A percentile compares a stretch with the other conserved stretches of the same genome.
These are phyloP conservation scores for Platysteira castanea DNA, from an alignment of 2,113 vertebrate species.

Conservation along the genomic window DNA sequence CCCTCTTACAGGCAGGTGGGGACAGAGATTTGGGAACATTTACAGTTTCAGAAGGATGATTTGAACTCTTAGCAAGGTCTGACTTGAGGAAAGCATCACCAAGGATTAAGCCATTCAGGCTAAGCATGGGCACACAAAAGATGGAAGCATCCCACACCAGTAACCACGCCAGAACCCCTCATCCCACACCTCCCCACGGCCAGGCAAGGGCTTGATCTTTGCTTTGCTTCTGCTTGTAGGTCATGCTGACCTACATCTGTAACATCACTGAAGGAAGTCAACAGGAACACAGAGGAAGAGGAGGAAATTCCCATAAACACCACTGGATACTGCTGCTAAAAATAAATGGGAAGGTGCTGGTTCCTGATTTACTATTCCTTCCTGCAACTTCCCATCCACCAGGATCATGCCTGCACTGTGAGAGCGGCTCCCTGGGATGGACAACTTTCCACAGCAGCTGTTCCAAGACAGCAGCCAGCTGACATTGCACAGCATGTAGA, in stretches of 20 bases:
- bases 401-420: neutral
- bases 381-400: neutral
- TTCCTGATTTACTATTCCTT: conserved; percentile 12
- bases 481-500: neutral
- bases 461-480: neutral
- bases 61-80: neutral
- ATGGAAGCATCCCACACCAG: neutral
- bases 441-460: neutral
- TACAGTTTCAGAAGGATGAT: neutral
- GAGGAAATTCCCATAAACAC: neutral
- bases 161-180: neutral
- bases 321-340: conserved; percentile 19
- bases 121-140: neutral
- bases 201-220: neutral
- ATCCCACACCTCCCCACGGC: fast-evolving
- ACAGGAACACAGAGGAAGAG: neutral
- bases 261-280: neutral
- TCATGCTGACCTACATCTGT: neutral
- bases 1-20: neutral
- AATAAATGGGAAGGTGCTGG: conserved; percentile 7
- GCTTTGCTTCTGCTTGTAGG: neutral
- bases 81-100: neutral
- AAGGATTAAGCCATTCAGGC: neutral
- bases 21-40: neutral
- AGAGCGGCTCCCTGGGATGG: neutral